Base-by-base conservation (phyloP, 2,888 invertebrate genomes). In the Craniophora ligustri region DNA sequence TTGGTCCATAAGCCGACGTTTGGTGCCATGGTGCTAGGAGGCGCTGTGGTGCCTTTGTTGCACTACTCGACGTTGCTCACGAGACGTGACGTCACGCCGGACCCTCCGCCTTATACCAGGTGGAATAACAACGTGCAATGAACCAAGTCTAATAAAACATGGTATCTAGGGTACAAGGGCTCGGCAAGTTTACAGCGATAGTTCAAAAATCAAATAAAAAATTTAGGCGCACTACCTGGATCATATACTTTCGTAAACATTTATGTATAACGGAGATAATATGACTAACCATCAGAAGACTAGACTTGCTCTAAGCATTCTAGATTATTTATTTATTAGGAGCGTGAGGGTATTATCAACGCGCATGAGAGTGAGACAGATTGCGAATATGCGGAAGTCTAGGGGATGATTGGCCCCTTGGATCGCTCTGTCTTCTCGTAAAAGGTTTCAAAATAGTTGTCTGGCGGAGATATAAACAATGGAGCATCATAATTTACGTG, bases 31-130 rank as follows among this genome's bases (percentile, higher is more conserved):
- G 81, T 91, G 10, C 54, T 91, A 0, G 83, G 84, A 5, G 82
- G 81, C 0, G 87, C 88, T 1, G 38, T 83, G 21, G 63, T 87
- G 0, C 93, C 93, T 0, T 47, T 91, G 3, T 73, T 92, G 5
- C 88, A 92, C 70, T 93, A 92, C 71, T 92, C 92, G 0, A 91
- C 84, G 6, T 55, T 92, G 10, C 68, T 91, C 6, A 48, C 78
- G 1, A 79, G 91, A 0, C 81, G 86, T 0, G 84, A 78, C 10
- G 45, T 59, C 8, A 41, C 78, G 0, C 72, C 72, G 0, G 78
- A 79, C 0, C 76, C 82, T 1, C 76, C 76, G 0, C 80, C 80
- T 0, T 85, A 84, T 74, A 71, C 73, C 7, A 75, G 84, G 15
- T 84, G 82, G 82, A 76, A 76, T 51, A 77, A 84, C 28, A 73